Evolutionary conservation across 2,797 vertebrate species (phyloP), one percentile per base, ranked within the genome.

Genomic region (Rousettus madagascariensis): DNA sequence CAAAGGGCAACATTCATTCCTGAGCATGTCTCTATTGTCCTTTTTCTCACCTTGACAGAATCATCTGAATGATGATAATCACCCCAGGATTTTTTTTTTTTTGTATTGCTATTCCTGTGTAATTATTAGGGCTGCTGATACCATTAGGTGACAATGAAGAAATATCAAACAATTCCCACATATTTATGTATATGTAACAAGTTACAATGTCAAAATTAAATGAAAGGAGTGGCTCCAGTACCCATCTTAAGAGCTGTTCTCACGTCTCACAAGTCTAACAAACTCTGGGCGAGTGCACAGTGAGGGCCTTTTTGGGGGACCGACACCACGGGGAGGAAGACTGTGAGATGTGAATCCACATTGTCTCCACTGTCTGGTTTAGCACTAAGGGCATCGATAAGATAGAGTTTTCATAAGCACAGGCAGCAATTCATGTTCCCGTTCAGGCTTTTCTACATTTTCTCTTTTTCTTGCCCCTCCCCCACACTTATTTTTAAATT

Each of bases 11-110:
- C 33, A 84, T 59, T 89, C 59, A 86, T 88, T 84, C 68, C 82
- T 38, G 68, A 83, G 12, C 46, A 38, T 63, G 53, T 79, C 77
- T 91, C 84, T 66, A 33, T 69, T 96, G 80, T 85, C 77, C 68
- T 93, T 91, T 88, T 55, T 22, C 74, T 97, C 65, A 91, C 88
- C 90, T 95, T 94, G 85, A 86, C 86, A 90, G 68, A 88, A 66
- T 77, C 91, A 78, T 86, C 63, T 95, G 90, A 94, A 71, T 88
- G 88, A 92, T 66, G 63, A 69, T 90, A 57, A 83, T 86, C 82
- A 89, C 55, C 38, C 36, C 57, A 55, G 26, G 22, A 71, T 57
- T 51, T 24, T 68, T 71, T 38, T 77, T 75, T 46, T 49, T 65
- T 69, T 28, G 26, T 13, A 59, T 71, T 80, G 11, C 28, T 88